Evolutionary conservation across 2,888 invertebrate species (phyloP), one percentile per base, ranked within the genome.

Genomic region (Folsomia candida): DNA sequence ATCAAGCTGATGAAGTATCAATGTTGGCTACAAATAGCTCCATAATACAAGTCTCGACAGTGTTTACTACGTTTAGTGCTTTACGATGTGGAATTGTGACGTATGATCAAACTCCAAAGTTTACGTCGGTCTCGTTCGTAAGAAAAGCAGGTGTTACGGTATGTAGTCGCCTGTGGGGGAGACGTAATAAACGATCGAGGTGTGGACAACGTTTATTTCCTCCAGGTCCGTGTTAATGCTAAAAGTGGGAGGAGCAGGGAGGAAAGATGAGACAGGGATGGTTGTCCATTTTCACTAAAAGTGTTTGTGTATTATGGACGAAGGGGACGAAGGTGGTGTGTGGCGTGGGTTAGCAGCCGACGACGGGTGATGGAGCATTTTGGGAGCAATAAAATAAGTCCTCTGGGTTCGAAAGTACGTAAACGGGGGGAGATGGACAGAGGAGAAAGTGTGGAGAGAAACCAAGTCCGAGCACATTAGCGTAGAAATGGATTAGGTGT

Each of bases 401-500:
- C 57, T 22, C 27, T 64, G 65, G 68, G 60, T 25, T 63, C 28
- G 54, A 61, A 68, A 68, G 60, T n/a, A 51, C 51, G 68, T 68
- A 28, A 27, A 68, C 26, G 62, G 62, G 58, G 61, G 28, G 51
- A 68, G 54, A 54, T 47, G 51, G 62, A 51, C 29, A 58, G 59
- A 67, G 51, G 24, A 24, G 47, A n/a, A 25, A 51, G 29, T 27
- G 22, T 28, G 58, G 65, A 69, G 59, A 65, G n/a, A n/a, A n/a
- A n/a, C n/a, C n/a, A 69, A 65, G 69, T 69, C 69, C 65, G 59
- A 69, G 69, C 69, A 65, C 69, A 69, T 69, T 69, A 69, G 65
- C 65, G 69, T 69, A 69, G 69, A 69, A 69, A 69, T 69, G 69
- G 69, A 69, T 69, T 69, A 69, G 69, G 69, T 69, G 69, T 69